Evolutionary conservation across 2,888 invertebrate species (phyloP), one percentile per base, ranked within the genome.

Genomic region (Acanthosoma haemorrhoidale): DNA sequence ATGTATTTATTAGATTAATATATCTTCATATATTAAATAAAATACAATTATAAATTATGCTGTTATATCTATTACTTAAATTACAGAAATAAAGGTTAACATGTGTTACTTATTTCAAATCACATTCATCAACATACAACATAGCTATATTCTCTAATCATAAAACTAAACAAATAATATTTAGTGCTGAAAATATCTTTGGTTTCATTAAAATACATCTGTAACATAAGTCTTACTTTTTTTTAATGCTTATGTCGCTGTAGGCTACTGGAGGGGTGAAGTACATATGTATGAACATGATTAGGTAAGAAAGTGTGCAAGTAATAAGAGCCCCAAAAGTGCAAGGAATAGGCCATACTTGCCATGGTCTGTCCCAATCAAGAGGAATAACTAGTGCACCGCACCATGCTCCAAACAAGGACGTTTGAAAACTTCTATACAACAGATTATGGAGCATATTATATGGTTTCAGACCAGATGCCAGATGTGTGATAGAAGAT

Each of bases 361-460:
- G 94, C 92, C 94, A 95, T 0, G 91, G 89, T 60, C 88, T 84
- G 79, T 94, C 91, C 95, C 95, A 95, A 79, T 95, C 95, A 34
- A 95, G 81, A 0, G 95, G 94, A 74, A 95, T 91, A 1, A 91
- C 89, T 70, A 90, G 84, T 3, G 92, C 91, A 5, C 94, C 92
- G 1, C 91, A 77, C 93, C 94, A 94, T 4, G 91, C 87, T 3
- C 94, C 94, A 34, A 90, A 79, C 11, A 92, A 78, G 0, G 88
- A 85, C 68, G 84, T 77, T 69, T 84, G 77, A 4, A 86, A 82
- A 75, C 84, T 85, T 13, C 75, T 74, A 18, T 73, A 73, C n/a
- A 76, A 64, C 11, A 75, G 70, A 34, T 69, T 61, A 31, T 76
- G 74, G 5, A 76, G 72, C 39, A 70, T 69, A 61, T 75, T 76